A percentile compares a stretch with the other conserved stretches of the same genome.
phyloP scores from a whole-genome alignment of 2,797 vertebrate genomes.

The Gymnothorax javanicus region DNA sequence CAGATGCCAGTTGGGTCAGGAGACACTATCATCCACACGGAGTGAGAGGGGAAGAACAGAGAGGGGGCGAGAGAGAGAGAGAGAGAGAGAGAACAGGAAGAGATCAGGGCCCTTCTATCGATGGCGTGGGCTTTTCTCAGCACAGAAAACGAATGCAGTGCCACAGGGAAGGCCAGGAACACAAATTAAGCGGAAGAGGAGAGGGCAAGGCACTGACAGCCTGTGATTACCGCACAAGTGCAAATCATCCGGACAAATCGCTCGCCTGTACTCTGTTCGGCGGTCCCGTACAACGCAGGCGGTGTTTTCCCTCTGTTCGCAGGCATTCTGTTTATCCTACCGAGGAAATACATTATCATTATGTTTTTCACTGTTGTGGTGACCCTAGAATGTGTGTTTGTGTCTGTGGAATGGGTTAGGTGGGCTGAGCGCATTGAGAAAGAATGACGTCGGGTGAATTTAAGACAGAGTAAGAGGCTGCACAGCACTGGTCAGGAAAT shows the following conservation, averaged over 20 bases:
- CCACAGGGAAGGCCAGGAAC: conserved; percentile 19
- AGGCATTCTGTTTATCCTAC: not conserved
- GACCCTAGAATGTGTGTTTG: not conserved
- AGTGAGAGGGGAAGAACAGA: conserved; percentile 23
- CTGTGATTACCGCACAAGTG: conserved; percentile 1
- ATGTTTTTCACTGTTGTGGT: not conserved
- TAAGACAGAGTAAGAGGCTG: not conserved
- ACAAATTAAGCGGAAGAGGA: not conserved
- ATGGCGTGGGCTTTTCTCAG: not conserved
- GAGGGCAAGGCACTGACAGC: not conserved
- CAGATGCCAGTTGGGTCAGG: conserved; percentile 37
- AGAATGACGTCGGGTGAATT: not conserved
- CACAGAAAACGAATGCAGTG: conserved; percentile 12
- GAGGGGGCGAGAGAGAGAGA: conserved; percentile 22
- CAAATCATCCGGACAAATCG: not conserved
- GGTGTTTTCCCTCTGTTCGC: not conserved
- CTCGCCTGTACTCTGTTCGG: conserved; percentile 22
- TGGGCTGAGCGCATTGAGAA: not conserved
- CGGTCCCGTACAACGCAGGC: not conserved
- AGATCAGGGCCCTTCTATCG: not conserved
- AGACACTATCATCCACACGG: conserved; percentile 36
- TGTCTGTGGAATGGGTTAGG: not conserved
- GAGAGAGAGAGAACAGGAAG: conserved; percentile 30
- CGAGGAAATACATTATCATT: not conserved
- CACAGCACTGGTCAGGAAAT: not conserved